Conservation (phyloP, 2,797 vertebrate genomes). For the Betta splendens region DNA sequence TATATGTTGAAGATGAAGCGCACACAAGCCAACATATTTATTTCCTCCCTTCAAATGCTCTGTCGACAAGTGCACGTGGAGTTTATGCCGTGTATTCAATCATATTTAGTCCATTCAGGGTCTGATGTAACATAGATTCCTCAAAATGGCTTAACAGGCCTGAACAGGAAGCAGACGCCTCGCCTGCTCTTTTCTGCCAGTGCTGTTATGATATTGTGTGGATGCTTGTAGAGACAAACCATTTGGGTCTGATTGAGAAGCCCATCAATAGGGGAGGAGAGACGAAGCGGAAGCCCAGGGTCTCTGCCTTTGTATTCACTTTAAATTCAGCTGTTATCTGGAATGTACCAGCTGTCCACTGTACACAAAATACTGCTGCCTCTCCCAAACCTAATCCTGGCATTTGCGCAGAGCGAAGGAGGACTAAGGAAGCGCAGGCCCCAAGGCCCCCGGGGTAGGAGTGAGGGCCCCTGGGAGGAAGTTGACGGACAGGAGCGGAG, state of each 20-base stretch:
- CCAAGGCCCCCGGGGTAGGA: constrained; percentile 61
- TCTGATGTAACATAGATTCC: constrained; percentile 53
- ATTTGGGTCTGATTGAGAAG: constrained; percentile 73
- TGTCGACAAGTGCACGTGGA: constrained; percentile 46
- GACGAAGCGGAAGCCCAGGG: constrained; percentile 69
- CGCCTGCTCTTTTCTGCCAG: constrained; percentile 50
- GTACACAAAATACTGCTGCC: constrained; percentile 80
- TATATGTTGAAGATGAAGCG: constrained; percentile 2
- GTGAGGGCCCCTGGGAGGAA: constrained; percentile 68
- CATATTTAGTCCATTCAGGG: constrained; percentile 51
- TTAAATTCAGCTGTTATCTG: constrained; percentile 85
- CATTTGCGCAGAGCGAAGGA: constrained; percentile 67
- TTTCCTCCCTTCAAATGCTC: constrained; percentile 20
- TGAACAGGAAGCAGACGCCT: constrained; percentile 56
- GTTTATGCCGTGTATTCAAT: constrained; percentile 53
- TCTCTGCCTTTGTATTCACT: constrained; percentile 74
- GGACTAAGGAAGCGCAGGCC: constrained; percentile 57
- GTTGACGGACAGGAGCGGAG: constrained; percentile 74
- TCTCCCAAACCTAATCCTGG: constrained; percentile 81
- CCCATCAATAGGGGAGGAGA: constrained; percentile 70
- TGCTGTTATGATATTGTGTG: constrained; percentile 67
- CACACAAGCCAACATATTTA: background rate
- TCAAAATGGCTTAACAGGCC: constrained; percentile 62
- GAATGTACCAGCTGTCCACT: constrained; percentile 84
- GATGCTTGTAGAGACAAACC: constrained; percentile 72